A percentile compares a stretch with the other conserved stretches of the same genome.
Evolutionary conservation across 2,888 invertebrate species (phyloP).

Genomic region (Zaprionus obscuricornis): DNA sequence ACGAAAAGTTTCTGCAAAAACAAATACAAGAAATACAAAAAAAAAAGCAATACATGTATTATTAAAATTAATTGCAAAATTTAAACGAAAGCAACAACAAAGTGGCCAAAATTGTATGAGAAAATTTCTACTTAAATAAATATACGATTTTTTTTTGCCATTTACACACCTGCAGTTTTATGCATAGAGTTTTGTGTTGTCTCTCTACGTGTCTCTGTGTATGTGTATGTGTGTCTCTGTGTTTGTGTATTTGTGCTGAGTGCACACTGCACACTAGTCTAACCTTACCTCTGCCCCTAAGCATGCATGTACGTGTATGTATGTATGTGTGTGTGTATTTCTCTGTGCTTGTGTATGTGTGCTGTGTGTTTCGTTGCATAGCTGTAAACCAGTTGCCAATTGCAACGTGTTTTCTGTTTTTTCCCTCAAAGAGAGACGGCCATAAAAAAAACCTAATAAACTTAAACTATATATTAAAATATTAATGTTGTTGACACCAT

Average conservation of each 20-base stretch:
- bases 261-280: too few relatives aligned
- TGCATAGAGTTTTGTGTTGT: conserved; percentile 21
- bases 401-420: conserved; percentile 68
- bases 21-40: conserved; percentile 22
- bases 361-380: conserved; percentile 63
- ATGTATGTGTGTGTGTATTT: conserved; percentile 13
- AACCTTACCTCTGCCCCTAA: too few relatives aligned
- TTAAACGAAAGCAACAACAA: neutral
- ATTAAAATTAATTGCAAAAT: conserved; percentile 32
- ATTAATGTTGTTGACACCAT: too few relatives aligned
- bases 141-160: conserved; percentile 62
- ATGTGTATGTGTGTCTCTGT: conserved; percentile 1
- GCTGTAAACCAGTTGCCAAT: conserved; percentile 77
- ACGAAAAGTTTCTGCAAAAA: conserved; percentile 21
- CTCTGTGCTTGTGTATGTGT: conserved; percentile 13
- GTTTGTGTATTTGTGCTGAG: conserved; percentile 11
- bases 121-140: conserved; percentile 29
- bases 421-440: conserved; percentile 42
- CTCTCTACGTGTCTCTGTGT: conserved; percentile 30
- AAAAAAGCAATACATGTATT: conserved; percentile 15
- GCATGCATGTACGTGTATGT: conserved; percentile 1
- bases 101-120: conserved; percentile 22
- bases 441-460: conserved; percentile 20
- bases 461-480: too few relatives aligned
- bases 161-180: conserved; percentile 68